Conservation (phyloP, 2,888 invertebrate genomes). For the Diarsia rubi region DNA sequence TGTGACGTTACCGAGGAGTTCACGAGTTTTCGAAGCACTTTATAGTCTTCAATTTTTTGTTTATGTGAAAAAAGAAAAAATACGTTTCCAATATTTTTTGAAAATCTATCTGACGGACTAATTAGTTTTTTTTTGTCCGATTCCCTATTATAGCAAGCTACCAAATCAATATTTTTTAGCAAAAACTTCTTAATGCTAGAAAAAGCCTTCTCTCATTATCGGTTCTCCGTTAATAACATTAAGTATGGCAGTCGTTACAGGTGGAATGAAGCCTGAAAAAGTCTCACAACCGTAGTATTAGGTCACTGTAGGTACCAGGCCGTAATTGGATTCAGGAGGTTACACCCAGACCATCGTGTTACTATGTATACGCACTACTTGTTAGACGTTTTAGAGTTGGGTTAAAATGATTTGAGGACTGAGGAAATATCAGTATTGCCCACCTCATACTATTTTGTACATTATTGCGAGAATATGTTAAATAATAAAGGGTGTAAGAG, state of each 20-base stretch:
- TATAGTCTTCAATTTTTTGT: no score
- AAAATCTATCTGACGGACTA: no score
- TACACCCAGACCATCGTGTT: neutral
- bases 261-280: slow-evolving; percentile 48
- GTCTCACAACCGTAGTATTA: slow-evolving; percentile 23
- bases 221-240: slow-evolving; percentile 22
- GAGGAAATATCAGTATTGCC: neutral
- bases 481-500: no score
- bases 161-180: no score
- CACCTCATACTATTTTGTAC: neutral
- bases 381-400: neutral
- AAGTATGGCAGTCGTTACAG: slow-evolving; percentile 20
- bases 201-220: slow-evolving; percentile 21
- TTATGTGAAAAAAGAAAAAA: no score
- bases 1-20: no score
- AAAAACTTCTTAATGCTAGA: neutral
- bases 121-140: no score
- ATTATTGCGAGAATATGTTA: neutral
- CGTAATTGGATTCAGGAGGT: slow-evolving; percentile 46
- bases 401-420: neutral
- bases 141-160: no score
- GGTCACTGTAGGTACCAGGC: slow-evolving; percentile 17
- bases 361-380: neutral
- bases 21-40: no score
- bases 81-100: no score